Evolutionary conservation across 2,888 invertebrate species (phyloP).

Genomic region (Synanthedon tipuliformis): DNA sequence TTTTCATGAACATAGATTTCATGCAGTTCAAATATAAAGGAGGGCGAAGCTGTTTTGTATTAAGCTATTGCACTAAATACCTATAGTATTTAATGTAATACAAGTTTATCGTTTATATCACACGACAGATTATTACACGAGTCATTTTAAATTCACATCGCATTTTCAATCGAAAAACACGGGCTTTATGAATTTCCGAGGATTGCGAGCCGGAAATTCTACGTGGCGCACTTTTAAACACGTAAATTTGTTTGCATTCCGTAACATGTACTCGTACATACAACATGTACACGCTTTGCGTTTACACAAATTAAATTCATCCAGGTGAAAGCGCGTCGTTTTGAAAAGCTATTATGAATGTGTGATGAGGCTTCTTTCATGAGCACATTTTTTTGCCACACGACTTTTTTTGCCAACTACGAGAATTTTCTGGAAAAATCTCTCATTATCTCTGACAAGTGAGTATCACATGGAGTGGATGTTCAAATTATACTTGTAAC

Average conservation of each 20-base stretch:
- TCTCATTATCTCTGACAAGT: neutral
- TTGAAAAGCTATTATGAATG: neutral
- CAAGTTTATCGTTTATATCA: neutral
- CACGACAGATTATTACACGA: neutral
- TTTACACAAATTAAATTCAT: neutral
- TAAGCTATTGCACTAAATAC: no score
- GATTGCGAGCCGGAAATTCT: neutral
- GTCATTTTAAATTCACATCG: neutral
- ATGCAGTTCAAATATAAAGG: no score
- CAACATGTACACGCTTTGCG: neutral
- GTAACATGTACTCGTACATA: neutral
- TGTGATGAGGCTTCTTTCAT: neutral
- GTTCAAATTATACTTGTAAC: neutral
- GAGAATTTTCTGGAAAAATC: neutral
- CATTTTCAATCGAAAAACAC: neutral
- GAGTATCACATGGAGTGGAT: neutral
- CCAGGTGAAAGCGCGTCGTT: neutral
- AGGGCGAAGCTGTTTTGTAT: no score
- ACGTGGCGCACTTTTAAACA: neutral
- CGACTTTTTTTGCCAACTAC: no score
- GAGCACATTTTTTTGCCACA: neutral
- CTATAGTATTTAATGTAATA: neutral
- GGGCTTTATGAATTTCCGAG: neutral
- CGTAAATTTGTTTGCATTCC: neutral
- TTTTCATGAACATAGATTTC: no score